Base-by-base conservation (phyloP, 2,888 invertebrate species). In the Drosophila planitibia region DNA sequence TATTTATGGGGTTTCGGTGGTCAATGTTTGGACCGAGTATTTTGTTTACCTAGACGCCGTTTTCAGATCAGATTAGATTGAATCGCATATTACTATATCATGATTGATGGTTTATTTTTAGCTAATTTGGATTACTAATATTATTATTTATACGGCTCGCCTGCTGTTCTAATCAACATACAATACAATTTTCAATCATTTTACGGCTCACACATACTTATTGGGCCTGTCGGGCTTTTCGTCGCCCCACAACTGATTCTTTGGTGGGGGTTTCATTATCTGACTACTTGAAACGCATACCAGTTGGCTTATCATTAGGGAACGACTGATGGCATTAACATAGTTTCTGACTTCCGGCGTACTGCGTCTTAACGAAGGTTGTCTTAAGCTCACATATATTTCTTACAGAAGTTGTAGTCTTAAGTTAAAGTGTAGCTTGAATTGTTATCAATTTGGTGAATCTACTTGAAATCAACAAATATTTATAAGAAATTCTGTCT, bases 41-140 rank as follows among this genome's bases (percentile, higher is more conserved):
- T 85, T 81, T 90, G 85, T 85, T 85, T 85, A 88, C 89, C 76
- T 88, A 88, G 90, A 85, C 90, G 90, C 81, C 83, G 79, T 70
- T 65, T 58, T 65, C 41, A 82, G 82, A 79, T 85, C 74, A 65
- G 85, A 85, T 85, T 88, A 85, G 85, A 85, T 85, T 90, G 73
- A 59, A 66, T 60, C 70, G 61, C 63, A 63, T 57, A 63, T 65
- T 65, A 82, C 62, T 73, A 87, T 73, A 87, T 67, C 74, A 75
- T 89, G 84, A 85, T 85, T 87, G 85, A 89, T 85, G 73, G 68
- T 81, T 85, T 85, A 85, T 85, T 90, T 90, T 82, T 85, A 85
- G 85, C 76, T 53, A 70, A 70, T 65, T 71, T 62, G 90, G 90
- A 89, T 85, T 85, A 89, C 85, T 84, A 74, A 84, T 85, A 87